Base-by-base conservation (phyloP, 2,888 invertebrate genomes). In the Trissolcus brochymenae region DNA sequence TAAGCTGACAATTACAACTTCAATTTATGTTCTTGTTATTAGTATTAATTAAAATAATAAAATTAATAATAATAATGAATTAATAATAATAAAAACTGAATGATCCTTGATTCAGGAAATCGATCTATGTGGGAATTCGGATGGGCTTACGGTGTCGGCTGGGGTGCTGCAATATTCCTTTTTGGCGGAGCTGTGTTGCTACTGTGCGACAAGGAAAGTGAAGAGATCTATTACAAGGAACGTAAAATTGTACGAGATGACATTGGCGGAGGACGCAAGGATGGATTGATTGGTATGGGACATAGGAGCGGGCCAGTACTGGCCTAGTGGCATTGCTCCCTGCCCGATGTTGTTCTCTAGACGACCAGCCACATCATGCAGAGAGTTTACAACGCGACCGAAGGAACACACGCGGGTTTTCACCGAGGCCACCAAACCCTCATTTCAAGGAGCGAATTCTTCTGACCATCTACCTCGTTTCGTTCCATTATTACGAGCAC, bases 101-200 rank as follows among this genome's bases (percentile, higher is more conserved):
- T 6, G 25, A 25, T 25, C 4, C 1, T 59, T 60, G 62, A 2
- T 83, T 16, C 88, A 95, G 96, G 96, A 82, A 96, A 97, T 90
- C 92, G 96, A 85, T 93, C 94, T 72, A 94, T 96, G 85, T 98
- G 98, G 98, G 97, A 98, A 90, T 98, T 99, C 87, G 98, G 98
- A 59, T 99, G 98, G 98, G 98, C 98, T 54, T 99, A 99, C 89
- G 98, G 98, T 57, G 96, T 98, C 25, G 98, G 97, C 14, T 99
- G 98, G 98, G 98, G 98, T 80, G 96, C 98, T 51, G 96, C 97
- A 85, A 96, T 98, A 87, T 98, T 98, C 91, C 92, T 98, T 59
- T 96, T 98, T 89, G 98, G 98, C 54, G 97, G 96, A 67, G 96
- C 97, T 4, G 94, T 98, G 76, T 91, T 99, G 81, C 92, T 99